These are phyloP conservation scores for Poeciliopsis paucimaculata DNA, from an alignment of 2,797 vertebrate species.

Conservation along the genomic window DNA sequence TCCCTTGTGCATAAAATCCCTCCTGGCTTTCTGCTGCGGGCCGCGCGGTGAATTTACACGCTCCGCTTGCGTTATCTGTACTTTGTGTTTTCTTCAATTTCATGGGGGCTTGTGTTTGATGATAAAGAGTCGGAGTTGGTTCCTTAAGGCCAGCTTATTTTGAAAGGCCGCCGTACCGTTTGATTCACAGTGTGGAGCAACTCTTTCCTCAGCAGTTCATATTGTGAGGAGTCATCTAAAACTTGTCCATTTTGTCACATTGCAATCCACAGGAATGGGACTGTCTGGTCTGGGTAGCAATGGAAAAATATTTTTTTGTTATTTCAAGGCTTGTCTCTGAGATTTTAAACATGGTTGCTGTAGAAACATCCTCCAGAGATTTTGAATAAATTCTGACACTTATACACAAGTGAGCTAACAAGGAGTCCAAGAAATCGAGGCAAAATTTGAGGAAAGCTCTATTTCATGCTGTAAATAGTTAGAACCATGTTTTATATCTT, in stretches of 20 bases:
- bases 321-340: neutral
- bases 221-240: neutral
- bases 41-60: constrained; percentile 38
- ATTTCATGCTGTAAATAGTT: neutral
- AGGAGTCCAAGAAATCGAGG: too few species aligned
- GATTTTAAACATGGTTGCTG: neutral
- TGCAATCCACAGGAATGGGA: neutral
- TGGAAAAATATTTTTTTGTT: neutral
- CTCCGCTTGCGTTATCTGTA: constrained; percentile 55
- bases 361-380: neutral
- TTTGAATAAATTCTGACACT: neutral
- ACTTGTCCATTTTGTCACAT: neutral
- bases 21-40: constrained; percentile 35
- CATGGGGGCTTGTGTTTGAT: constrained; percentile 55
- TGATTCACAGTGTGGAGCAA: constrained; percentile 12
- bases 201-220: neutral
- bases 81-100: constrained; percentile 64
- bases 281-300: neutral
- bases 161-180: constrained; percentile 30
- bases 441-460: neutral
- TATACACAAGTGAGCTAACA: neutral
- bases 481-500: neutral
- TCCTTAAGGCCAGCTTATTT: constrained; percentile 42
- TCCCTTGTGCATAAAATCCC: constrained; percentile 64
- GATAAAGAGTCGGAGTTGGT: constrained; percentile 56